A percentile compares a stretch with the other conserved stretches of the same genome.
Conservation (phyloP, 1,140 invertebrate genomes). For the Neotoxoptera formosana region DNA sequence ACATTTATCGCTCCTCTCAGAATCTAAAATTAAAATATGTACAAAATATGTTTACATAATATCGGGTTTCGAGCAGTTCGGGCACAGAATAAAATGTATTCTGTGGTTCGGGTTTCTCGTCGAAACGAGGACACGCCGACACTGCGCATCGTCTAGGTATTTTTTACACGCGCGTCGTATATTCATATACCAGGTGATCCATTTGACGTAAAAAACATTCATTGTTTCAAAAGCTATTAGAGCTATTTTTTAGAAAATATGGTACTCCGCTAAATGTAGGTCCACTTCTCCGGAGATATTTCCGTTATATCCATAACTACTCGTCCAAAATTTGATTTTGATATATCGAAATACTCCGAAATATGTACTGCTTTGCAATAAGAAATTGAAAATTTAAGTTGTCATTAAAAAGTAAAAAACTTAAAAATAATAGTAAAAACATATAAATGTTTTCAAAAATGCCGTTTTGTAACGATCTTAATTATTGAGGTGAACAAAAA, state of each 20-base stretch:
- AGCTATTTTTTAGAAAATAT: no score
- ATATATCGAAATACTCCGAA: background rate
- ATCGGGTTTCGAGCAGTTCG: background rate
- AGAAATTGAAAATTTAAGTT: background rate
- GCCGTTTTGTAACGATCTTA: no score
- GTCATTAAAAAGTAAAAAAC: background rate
- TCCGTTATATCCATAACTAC: no score
- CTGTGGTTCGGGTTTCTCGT: background rate
- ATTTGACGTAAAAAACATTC: background rate
- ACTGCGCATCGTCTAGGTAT: background rate
- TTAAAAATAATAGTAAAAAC: background rate
- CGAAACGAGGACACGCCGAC: background rate
- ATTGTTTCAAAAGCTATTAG: background rate
- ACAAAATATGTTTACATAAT: background rate
- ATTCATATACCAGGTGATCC: background rate
- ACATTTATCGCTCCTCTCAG: background rate
- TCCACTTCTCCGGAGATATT: background rate
- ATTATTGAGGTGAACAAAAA: no score
- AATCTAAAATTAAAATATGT: background rate
- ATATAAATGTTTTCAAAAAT: no score
- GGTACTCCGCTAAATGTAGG: background rate
- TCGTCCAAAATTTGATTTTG: background rate
- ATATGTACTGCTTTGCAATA: background rate
- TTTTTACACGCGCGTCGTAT: background rate
- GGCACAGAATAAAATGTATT: background rate